These are phyloP conservation scores for Blennius ocellaris DNA, from an alignment of 2,113 vertebrate species.

Conservation along the genomic window DNA sequence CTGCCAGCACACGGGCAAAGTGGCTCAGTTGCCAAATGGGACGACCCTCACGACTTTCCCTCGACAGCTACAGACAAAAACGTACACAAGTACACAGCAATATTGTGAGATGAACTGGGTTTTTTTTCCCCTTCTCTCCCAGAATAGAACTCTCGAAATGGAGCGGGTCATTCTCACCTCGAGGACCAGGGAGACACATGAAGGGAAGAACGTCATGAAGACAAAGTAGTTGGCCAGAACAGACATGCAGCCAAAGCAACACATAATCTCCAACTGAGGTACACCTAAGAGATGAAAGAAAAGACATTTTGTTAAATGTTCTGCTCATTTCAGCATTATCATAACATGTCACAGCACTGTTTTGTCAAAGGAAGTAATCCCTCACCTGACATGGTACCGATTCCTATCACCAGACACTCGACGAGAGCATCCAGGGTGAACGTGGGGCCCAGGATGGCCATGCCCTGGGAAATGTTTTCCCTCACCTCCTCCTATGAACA, in stretches of 20 bases:
- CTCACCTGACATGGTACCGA: conserved; percentile 96
- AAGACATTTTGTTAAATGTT: neutral
- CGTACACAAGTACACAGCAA: neutral
- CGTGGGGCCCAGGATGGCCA: conserved; percentile 96
- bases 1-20: conserved; percentile 92
- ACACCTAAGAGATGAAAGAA: conserved; percentile 83
- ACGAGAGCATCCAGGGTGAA: conserved; percentile 97
- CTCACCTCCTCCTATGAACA: conserved; percentile 93
- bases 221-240: conserved; percentile 98
- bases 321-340: neutral
- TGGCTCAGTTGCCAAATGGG: conserved; percentile 98
- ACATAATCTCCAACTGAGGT: conserved; percentile 97
- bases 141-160: neutral
- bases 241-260: conserved; percentile 98
- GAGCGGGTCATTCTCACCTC: conserved; percentile 85
- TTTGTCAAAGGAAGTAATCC: neutral
- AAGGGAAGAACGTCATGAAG: conserved; percentile 99
- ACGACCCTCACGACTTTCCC: conserved; percentile 93
- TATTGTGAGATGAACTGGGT: neutral
- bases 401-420: conserved; percentile 96
- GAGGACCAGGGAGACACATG: conserved; percentile 95
- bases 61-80: conserved; percentile 86
- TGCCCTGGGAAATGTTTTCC: conserved; percentile 97
- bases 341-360: neutral
- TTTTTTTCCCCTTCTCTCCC: neutral